Conservation (phyloP, 2,797 vertebrate species). For the Gobio occitaniae region DNA sequence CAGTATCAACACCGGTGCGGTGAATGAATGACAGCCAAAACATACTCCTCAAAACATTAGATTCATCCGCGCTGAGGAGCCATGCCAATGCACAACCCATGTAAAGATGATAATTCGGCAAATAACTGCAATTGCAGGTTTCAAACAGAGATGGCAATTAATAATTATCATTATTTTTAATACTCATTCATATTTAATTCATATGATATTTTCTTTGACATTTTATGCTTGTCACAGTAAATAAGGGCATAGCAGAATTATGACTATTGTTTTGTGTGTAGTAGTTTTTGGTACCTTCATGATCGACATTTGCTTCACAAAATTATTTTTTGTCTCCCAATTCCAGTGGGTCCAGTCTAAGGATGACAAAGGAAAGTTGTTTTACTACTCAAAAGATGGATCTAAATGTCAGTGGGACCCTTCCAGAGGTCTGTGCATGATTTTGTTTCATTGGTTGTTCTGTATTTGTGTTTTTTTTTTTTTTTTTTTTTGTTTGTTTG, state of each 20-base stretch:
- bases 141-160: too few species aligned
- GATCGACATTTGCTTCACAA: too few species aligned
- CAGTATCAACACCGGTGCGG: too few species aligned
- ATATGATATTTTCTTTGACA: background rate
- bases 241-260: background rate
- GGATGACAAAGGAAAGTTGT: slow-evolving; percentile 71
- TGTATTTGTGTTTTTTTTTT: background rate
- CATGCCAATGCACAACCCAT: too few species aligned
- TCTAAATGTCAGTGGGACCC: slow-evolving; percentile 61
- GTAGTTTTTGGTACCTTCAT: background rate
- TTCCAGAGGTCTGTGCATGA: slow-evolving; percentile 66
- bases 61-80: too few species aligned
- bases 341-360: slow-evolving; percentile 73
- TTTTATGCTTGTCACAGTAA: background rate
- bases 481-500: background rate
- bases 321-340: background rate
- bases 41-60: too few species aligned
- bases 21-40: too few species aligned
- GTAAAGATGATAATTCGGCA: too few species aligned
- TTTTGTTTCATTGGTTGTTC: background rate
- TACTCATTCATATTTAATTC: background rate
- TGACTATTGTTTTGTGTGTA: background rate
- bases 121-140: too few species aligned
- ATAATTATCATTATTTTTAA: too few species aligned
- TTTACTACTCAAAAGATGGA: slow-evolving; percentile 71